These are phyloP conservation scores for Unio delphinus DNA, from an alignment of 2,888 invertebrate species.

Conservation along the genomic window DNA sequence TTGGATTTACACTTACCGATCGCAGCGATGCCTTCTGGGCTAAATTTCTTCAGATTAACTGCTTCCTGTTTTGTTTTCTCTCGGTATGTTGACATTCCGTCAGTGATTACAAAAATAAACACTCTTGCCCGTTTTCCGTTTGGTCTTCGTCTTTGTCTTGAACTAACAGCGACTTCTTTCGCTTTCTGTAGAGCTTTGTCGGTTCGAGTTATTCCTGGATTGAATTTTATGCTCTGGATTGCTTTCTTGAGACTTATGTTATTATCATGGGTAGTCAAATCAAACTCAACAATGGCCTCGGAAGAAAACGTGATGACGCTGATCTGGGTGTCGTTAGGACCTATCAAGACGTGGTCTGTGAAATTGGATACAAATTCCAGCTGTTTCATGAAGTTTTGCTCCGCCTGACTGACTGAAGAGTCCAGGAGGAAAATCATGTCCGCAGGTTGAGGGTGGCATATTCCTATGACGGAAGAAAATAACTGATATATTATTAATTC, in stretches of 20 bases:
- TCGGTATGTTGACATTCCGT: constrained; percentile 17
- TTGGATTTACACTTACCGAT: constrained; percentile 8
- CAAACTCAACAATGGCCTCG: constrained; percentile 10
- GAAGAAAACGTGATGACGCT: constrained; percentile 16
- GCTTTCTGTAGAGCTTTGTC: constrained; percentile 10
- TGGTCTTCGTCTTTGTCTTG: constrained; percentile 1
- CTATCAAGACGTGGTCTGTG: constrained; percentile 6
- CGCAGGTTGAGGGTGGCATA: constrained; percentile 18
- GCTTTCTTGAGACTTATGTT: constrained; percentile 5
- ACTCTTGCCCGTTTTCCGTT: constrained; percentile 8
- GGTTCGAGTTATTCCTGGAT: constrained; percentile 13
- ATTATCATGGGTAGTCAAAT: constrained; percentile 7
- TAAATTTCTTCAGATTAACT: not conserved
- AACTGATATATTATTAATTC: too few relatives aligned
- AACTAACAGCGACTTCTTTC: too few relatives aligned
- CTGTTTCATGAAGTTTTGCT: constrained; percentile 13
- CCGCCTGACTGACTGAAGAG: constrained; percentile 17
- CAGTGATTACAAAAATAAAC: constrained; percentile 13
- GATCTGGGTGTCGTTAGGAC: constrained; percentile 11
- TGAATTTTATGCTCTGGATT: constrained; percentile 8
- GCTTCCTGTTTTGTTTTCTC: constrained; percentile 12
- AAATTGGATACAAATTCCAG: constrained; percentile 16
- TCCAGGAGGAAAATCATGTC: constrained; percentile 20
- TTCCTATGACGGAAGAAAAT: constrained; percentile 2
- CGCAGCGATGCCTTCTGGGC: constrained; percentile 6